These are phyloP conservation scores for Cherax destructor DNA, from an alignment of 1,140 invertebrate genomes.

Conservation along the genomic window DNA sequence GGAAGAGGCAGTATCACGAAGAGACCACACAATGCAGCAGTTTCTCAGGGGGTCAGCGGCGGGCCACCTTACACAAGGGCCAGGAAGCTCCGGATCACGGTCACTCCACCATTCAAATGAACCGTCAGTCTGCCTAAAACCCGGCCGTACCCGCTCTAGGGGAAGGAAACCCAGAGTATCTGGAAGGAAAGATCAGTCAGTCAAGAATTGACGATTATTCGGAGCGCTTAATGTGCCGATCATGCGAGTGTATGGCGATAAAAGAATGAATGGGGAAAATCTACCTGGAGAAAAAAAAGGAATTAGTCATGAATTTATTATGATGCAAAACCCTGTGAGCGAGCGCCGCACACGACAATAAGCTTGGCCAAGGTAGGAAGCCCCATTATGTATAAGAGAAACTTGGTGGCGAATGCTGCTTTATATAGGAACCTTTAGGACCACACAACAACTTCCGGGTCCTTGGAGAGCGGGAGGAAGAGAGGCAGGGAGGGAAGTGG, in stretches of 20 bases:
- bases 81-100: constrained; percentile 1
- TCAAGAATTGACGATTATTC: background rate
- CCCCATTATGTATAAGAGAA: too few species aligned
- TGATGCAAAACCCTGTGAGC: too few species aligned
- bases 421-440: too few species aligned
- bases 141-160: background rate
- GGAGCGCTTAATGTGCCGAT: background rate
- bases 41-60: background rate
- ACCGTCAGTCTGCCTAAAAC: background rate
- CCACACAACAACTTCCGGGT: background rate
- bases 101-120: background rate
- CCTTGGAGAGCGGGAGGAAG: background rate
- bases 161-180: background rate
- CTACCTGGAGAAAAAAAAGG: too few species aligned
- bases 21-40: background rate
- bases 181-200: background rate
- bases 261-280: too few species aligned
- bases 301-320: too few species aligned
- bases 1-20: constrained; percentile 24
- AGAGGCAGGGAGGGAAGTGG: background rate
- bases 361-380: too few species aligned
- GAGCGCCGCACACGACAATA: too few species aligned
- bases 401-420: too few species aligned
- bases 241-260: background rate
- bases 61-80: constrained; percentile 1